Evolutionary conservation across 64 coral and sea anemone genomes (phyloP), one percentile per base, ranked within the genome.

Genomic region (Montipora foliosa): DNA sequence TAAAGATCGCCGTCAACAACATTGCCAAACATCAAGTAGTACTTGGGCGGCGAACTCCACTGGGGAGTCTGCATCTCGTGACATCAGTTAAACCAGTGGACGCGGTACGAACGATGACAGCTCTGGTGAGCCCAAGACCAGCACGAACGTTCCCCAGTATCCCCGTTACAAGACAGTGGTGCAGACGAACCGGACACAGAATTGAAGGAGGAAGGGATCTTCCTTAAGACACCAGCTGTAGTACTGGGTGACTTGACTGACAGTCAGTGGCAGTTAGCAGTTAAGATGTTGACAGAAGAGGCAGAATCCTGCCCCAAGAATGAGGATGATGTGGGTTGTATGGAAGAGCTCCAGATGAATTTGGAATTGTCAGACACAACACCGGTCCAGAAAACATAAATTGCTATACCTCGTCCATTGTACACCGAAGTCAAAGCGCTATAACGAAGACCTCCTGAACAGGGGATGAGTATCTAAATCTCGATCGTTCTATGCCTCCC

Each of bases 1-100:
- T 81, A 6, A 81, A 80, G 4, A 67, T 90, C 21, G 1, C 19
- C 67, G 67, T 82, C 11, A 22, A 24, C 2, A 82, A 91, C 61
- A 44, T 2, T 24, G 0, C 89, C 58, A 91, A 69, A 29, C 88
- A 90, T 80, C 60, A 90, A 8, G 22, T 90, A 47, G 17, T 50
- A 5, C 62, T 81, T 49, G n/a, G 49, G 1, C 29, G 59, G 21
- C 78, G 79, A 13, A 74, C 73, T 10, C 49, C 20, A 45, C 47
- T 88, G 19, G 70, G 72, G 8, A 3, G n/a, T 24, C 9, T 77
- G 25, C 87, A 88, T 12, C 71, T 88, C 15, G 87, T 64, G 8
- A 7, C 8, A 64, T 88, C 49, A 9, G 47, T 73, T 19, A 70
- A 45, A 5, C 47, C 69, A 5, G 12, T 87, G 17, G 70, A 87